phyloP scores from a whole-genome alignment of 2,113 vertebrate genomes.

The Thymallus thymallus region DNA sequence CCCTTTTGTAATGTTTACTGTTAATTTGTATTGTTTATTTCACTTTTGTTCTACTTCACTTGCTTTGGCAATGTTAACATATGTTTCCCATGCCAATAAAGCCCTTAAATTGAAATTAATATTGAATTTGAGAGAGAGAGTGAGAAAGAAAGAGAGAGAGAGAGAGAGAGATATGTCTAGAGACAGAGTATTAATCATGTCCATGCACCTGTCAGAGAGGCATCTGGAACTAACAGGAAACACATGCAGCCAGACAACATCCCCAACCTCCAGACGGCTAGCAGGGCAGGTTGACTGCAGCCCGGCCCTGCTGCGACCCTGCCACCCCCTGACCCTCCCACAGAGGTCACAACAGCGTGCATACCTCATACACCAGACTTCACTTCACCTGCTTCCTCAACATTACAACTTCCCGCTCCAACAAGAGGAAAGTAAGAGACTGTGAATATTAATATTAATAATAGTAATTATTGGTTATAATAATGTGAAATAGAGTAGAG shows the following conservation, averaged over 20 bases:
- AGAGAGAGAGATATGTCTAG: conserved; percentile 10
- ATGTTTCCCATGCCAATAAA: too few species aligned
- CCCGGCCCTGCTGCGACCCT: conserved; percentile 38
- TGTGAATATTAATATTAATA: conserved; percentile 1
- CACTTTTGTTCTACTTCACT: too few species aligned
- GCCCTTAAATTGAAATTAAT: too few species aligned
- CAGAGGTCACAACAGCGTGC: conserved; percentile 31
- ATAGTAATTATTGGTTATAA: not conserved
- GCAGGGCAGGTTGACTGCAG: conserved; percentile 33
- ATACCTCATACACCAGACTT: conserved; percentile 6
- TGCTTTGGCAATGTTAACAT: too few species aligned
- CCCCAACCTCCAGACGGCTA: conserved; percentile 61
- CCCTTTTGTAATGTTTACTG: too few species aligned
- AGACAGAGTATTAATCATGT: conserved; percentile 77
- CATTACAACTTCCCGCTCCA: not conserved
- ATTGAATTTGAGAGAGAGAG: too few species aligned
- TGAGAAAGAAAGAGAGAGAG: not conserved
- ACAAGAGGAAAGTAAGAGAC: not conserved
- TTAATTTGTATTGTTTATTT: too few species aligned
- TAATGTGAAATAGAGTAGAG: not conserved
- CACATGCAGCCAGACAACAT: conserved; percentile 74
- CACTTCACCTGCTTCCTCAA: conserved; percentile 51
- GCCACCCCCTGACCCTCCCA: conserved; percentile 43
- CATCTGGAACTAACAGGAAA: conserved; percentile 86
- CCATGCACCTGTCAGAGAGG: conserved; percentile 76